Conservation (phyloP, 2,888 invertebrate species). For the Dryococelus australis region DNA sequence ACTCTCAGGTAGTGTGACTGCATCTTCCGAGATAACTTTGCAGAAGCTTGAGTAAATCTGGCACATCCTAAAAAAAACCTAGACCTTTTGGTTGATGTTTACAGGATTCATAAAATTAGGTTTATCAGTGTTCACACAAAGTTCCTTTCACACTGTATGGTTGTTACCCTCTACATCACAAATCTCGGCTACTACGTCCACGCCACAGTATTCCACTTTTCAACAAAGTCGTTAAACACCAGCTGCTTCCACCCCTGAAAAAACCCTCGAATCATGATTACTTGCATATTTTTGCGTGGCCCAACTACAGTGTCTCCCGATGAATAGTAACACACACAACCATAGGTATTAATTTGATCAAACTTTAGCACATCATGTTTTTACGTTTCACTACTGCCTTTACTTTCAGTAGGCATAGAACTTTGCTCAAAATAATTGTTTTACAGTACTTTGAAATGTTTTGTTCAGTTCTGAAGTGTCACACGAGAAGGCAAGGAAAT, state of each 20-base stretch:
- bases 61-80: neutral
- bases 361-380: neutral
- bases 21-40: neutral
- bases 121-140: neutral
- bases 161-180: conserved; percentile 13
- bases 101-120: neutral
- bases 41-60: neutral
- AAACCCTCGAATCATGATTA: neutral
- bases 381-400: neutral
- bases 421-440: neutral
- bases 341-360: neutral
- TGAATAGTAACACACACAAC: neutral
- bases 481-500: neutral
- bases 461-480: conserved; percentile 3
- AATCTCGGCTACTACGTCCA: neutral
- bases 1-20: neutral
- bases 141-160: neutral
- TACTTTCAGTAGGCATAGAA: neutral
- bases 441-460: neutral
- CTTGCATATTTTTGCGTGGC: neutral
- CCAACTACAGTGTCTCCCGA: neutral
- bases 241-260: neutral
- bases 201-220: neutral
- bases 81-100: neutral
- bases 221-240: neutral